Evolutionary conservation across 2,113 vertebrate species (phyloP).

Genomic region (Neolamprologus sp.): DNA sequence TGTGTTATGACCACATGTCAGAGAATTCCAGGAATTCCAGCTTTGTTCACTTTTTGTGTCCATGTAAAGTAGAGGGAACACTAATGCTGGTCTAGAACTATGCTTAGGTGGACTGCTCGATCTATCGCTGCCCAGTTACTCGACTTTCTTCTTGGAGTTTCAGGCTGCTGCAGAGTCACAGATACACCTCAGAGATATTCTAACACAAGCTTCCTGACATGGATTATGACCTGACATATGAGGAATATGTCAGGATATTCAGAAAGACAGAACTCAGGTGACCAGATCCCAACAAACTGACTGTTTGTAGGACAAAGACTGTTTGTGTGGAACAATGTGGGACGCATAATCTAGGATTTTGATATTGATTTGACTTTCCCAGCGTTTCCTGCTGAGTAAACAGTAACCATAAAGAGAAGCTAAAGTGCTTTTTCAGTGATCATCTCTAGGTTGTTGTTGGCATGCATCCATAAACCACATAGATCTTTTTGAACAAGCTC

Average conservation of each 20-base stretch:
- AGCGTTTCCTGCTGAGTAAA: not conserved
- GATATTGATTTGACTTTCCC: not conserved
- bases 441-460: not conserved
- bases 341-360: not conserved
- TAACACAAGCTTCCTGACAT: rapidly evolving
- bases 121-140: not conserved
- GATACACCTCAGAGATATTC: not conserved
- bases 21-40: not conserved
- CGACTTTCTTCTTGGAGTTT: rapidly evolving
- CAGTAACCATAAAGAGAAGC: not conserved
- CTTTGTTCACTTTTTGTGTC: not conserved
- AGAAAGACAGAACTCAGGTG: not conserved
- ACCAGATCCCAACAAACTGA: not conserved
- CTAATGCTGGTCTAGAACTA: not conserved
- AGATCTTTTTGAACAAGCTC: not conserved
- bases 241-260: not conserved
- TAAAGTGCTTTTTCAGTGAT: not conserved
- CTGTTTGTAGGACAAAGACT: not conserved
- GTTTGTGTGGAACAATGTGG: not conserved
- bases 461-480: not conserved
- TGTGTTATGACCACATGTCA: not conserved
- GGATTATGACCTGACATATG: not conserved
- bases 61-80: not conserved
- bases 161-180: not conserved
- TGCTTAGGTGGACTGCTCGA: not conserved